A percentile compares a stretch with the other conserved stretches of the same genome.
phyloP scores from a whole-genome alignment of 1,140 invertebrate species.

The Mya arenaria region DNA sequence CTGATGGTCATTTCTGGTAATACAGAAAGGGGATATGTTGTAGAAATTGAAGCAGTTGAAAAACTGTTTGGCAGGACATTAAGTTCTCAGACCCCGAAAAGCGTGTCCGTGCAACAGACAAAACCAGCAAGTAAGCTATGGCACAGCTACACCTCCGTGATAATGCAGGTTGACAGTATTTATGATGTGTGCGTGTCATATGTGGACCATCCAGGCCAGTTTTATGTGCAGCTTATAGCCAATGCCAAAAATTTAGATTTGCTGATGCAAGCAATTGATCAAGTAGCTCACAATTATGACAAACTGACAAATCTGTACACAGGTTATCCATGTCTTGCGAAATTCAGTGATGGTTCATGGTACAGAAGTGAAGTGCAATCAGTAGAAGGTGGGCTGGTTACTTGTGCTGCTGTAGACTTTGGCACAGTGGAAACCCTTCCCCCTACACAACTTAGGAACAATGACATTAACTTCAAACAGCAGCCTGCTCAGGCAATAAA shows the following conservation, averaged over 20 bases:
- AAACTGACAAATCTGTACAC: slow-evolving; percentile 65
- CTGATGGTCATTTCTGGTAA: slow-evolving; percentile 54
- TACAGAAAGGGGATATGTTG: slow-evolving; percentile 52
- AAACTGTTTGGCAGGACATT: not conserved
- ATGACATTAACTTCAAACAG: slow-evolving; percentile 38
- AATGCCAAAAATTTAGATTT: slow-evolving; percentile 58
- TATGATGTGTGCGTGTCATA: slow-evolving; percentile 65
- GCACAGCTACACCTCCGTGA: slow-evolving; percentile 38
- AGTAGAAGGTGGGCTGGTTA: slow-evolving; percentile 2
- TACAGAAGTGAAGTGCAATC: slow-evolving; percentile 88
- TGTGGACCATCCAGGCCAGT: slow-evolving; percentile 60
- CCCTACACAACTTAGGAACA: slow-evolving; percentile 40
- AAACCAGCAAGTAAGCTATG: slow-evolving; percentile 7
- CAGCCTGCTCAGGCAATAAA: slow-evolving; percentile 58
- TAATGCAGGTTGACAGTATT: slow-evolving; percentile 45
- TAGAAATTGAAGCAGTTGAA: slow-evolving; percentile 61
- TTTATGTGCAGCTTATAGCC: slow-evolving; percentile 60
- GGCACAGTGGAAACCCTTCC: slow-evolving; percentile 57
- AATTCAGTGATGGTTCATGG: slow-evolving; percentile 88
- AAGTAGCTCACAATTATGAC: slow-evolving; percentile 53
- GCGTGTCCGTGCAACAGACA: not conserved
- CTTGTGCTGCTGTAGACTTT: slow-evolving; percentile 62
- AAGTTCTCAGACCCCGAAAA: not conserved
- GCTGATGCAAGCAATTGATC: slow-evolving; percentile 53
- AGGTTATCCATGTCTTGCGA: slow-evolving; percentile 84